Evolutionary conservation across 2,888 invertebrate genomes (phyloP).

Genomic region (Helobdella robusta): DNA sequence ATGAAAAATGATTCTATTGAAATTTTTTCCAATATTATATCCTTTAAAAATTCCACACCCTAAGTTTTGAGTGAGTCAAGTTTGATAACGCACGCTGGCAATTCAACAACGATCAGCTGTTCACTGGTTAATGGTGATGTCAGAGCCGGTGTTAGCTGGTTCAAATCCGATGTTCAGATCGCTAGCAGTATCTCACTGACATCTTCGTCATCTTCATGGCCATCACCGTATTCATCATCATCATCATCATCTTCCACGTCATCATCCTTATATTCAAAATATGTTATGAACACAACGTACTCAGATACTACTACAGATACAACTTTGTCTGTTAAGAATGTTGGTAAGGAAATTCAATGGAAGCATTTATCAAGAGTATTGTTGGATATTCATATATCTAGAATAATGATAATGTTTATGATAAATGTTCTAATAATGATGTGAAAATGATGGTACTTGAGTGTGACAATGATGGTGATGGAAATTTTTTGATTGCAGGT

Average conservation of each 20-base stretch:
- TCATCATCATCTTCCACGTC: not conserved
- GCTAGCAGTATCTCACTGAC: not conserved
- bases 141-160: slow-evolving; percentile 13
- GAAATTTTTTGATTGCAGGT: no score
- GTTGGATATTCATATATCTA: no score
- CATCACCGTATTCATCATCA: not conserved
- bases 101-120: slow-evolving; percentile 14
- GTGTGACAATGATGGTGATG: no score
- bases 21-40: not conserved
- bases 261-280: slow-evolving; percentile 10
- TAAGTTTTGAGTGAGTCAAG: slow-evolving; percentile 12
- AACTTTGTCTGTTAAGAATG: slow-evolving; percentile 14
- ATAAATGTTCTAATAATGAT: no score
- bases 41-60: not conserved
- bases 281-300: not conserved
- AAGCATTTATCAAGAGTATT: not conserved
- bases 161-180: slow-evolving; percentile 12
- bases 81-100: slow-evolving; percentile 10
- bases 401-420: no score
- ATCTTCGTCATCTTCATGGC: no score
- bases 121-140: slow-evolving; percentile 19
- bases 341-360: slow-evolving; percentile 9
- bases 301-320: slow-evolving; percentile 11
- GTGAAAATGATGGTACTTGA: no score
- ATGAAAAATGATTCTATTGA: not conserved